Conservation (phyloP, 2,888 invertebrate species). For the Norana najaformis region DNA sequence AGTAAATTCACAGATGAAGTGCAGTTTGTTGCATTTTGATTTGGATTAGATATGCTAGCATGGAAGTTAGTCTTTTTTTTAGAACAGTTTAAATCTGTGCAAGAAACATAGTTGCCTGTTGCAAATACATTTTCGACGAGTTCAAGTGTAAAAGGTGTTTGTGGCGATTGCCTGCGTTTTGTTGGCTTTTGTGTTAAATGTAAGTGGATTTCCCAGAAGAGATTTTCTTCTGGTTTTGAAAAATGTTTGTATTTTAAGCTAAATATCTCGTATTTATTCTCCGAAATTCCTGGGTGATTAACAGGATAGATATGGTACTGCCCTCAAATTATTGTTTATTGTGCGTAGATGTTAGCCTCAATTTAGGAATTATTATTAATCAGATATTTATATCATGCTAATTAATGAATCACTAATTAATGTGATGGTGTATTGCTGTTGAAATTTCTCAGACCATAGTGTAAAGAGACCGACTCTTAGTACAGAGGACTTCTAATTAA, state of each 20-base stretch:
- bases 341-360: background rate
- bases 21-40: background rate
- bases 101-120: background rate
- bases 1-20: background rate
- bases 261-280: background rate
- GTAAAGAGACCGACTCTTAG: too few relatives aligned
- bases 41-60: background rate
- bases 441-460: too few relatives aligned
- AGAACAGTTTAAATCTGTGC: background rate
- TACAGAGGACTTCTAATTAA: too few relatives aligned
- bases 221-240: background rate
- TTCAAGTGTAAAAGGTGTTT: background rate
- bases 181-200: background rate
- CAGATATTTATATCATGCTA: background rate
- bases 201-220: background rate
- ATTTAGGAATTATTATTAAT: background rate
- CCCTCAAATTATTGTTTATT: background rate
- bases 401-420: background rate
- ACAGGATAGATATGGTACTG: background rate
- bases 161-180: background rate
- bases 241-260: background rate
- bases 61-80: background rate
- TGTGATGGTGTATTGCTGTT: background rate
- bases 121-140: background rate
- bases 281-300: background rate